Base-by-base conservation (phyloP, 1,140 invertebrate genomes). In the Aphis craccivora region DNA sequence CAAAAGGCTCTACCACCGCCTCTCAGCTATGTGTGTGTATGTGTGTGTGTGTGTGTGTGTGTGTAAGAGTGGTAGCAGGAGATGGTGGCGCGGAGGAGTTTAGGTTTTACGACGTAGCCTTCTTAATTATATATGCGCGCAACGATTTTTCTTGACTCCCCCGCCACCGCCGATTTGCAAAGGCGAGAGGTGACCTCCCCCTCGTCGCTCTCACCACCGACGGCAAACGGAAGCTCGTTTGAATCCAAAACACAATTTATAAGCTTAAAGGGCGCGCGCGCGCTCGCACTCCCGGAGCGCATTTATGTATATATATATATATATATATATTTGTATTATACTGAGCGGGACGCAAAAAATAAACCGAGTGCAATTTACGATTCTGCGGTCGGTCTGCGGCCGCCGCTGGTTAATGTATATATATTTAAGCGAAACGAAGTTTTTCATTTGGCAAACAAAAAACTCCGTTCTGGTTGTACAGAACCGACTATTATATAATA, bases 81-180 rank as follows among this genome's bases (percentile, higher is more conserved):
- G 40, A 43, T 7, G 40, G 1, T 18, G 35, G 40, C 4, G 53
- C 22, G 53, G 30, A 43, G 90, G 67, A 48, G 90, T 76, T 89
- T 53, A 83, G 90, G 43, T 91, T 91, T 91, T 83, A 91, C 81
- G 91, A 84, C 81, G 76, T 93, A 53, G 91, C 91, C 91, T 93
- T 93, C 91, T 92, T 92, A 92, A 93, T 86, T 93, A 84, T 93
- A 93, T 84, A 93, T 84, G 91, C 91, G 81, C 91, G 76, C 91
- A 93, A 93, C 91, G 91, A 93, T 93, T 93, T 93, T 93, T 92
- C 91, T 86, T 40, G 91, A 93, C 81, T 88, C 18, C 87, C 87
- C n/a, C n/a, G 48, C 48, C 87, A 1, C 45, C n/a, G 18, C 6
- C 87, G 87, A 89, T 89, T 37, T 23, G 48, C 35, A 45, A 55